Percentiles rank a stretch among this genome's conserved stretches.
Conservation (phyloP, 2,113 vertebrate genomes). For the Myrmecobius fasciatus region DNA sequence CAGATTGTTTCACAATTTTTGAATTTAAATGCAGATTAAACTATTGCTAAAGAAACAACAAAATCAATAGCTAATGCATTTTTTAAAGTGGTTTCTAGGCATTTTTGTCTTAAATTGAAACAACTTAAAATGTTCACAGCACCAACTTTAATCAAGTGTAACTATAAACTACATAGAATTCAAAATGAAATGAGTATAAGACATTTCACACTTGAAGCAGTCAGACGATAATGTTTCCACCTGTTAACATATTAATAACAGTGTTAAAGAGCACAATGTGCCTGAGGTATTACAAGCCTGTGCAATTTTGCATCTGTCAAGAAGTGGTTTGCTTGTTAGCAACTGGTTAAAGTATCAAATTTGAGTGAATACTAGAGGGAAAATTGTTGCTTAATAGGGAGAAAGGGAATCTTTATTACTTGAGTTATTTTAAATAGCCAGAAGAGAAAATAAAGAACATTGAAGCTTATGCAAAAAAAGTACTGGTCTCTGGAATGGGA, state of each 20-base stretch:
- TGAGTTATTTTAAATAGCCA: conserved; percentile 73
- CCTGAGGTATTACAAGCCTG: conserved; percentile 80
- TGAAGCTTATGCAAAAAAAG: conserved; percentile 68
- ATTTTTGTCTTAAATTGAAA: conserved; percentile 76
- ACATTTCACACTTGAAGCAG: conserved; percentile 78
- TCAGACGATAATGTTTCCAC: conserved; percentile 80
- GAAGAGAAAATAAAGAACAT: conserved; percentile 45
- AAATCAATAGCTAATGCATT: conserved; percentile 74
- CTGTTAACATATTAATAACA: conserved; percentile 83
- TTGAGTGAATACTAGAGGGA: conserved; percentile 63
- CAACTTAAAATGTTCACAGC: conserved; percentile 69
- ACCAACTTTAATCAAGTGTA: conserved; percentile 80
- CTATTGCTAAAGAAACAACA: not conserved
- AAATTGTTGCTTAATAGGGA: conserved; percentile 61
- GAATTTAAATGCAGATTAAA: conserved; percentile 62
- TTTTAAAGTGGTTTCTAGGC: conserved; percentile 37
- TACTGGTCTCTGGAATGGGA: conserved; percentile 68
- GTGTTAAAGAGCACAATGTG: conserved; percentile 81
- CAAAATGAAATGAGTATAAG: conserved; percentile 72
- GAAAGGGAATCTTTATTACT: conserved; percentile 34
- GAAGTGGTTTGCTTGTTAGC: conserved; percentile 80
- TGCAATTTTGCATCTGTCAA: conserved; percentile 83
- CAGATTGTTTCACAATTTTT: conserved; percentile 49
- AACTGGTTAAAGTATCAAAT: conserved; percentile 73
- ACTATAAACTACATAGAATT: conserved; percentile 77